Evolutionary conservation across 1,140 invertebrate genomes (phyloP), one percentile per base, ranked within the genome.

Genomic region (Magallana ariakensis): DNA sequence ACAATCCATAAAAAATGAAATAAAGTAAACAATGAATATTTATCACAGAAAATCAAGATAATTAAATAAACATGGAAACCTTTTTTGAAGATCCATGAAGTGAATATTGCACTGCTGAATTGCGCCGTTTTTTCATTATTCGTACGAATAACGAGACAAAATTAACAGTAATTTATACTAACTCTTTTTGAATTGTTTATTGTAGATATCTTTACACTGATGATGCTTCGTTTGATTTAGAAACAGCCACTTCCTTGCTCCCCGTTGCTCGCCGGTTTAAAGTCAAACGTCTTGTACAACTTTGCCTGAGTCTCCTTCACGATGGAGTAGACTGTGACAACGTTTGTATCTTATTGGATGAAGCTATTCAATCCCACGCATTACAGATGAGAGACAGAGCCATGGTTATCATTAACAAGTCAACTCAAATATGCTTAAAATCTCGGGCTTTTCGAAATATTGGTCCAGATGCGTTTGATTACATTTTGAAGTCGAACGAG

Each of bases 231-330:
- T 13, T 75, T 11, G 15, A 75, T 13, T 13, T 26, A 11, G 22
- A 75, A 75, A 26, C 6, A 75, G 66, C 66, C 9, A 33, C 13
- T 19, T 75, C 66, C 9, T 75, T 75, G 22, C 33, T 75, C 22
- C 66, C 66, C 13, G 46, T 66, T 97, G 90, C 97, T 96, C 54
- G 96, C 96, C 1, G 97, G 97, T 91, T 97, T 96, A 92, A 97
- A 97, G 1, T 97, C 97, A 96, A 96, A 96, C 1, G 97, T 97
- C 9, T 93, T 97, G 58, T 97, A 97, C 91, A 97, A 97, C 3
- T 96, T 89, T 97, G 97, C 94, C 97, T 97, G 1, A 96, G 97
- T 90, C 97, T 97, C 94, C 94, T 98, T 10, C 96, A 97, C 90
- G 95, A 96, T 19, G 97, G 97, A 93, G 94, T 97, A 53, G 96